Evolutionary conservation across 2,888 invertebrate genomes (phyloP).

Genomic region (Halictus ligatus): DNA sequence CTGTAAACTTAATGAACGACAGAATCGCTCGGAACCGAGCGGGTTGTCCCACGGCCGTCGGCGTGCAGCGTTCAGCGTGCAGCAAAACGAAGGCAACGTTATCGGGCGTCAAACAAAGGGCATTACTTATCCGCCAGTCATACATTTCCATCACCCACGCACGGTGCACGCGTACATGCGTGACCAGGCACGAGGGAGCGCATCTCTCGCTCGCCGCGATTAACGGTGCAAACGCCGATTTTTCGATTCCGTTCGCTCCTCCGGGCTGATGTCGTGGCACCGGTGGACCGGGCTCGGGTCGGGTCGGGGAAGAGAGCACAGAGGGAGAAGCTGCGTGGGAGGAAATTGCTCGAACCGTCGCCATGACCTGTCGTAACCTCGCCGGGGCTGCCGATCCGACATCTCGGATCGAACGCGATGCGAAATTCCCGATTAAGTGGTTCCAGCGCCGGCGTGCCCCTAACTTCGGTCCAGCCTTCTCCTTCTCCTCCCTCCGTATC

Average conservation of each 20-base stretch:
- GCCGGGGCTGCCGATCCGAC: conserved; percentile 66
- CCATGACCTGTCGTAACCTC: conserved; percentile 75
- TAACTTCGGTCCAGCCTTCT: conserved; percentile 30
- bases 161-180: conserved; percentile 59
- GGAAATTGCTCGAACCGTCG: conserved; percentile 72
- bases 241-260: conserved; percentile 64
- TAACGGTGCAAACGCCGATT: conserved; percentile 67
- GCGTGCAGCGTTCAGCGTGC: background rate
- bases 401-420: conserved; percentile 74
- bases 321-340: conserved; percentile 69
- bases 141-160: conserved; percentile 67
- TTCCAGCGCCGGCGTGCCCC: conserved; percentile 50
- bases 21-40: conserved; percentile 36
- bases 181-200: conserved; percentile 56
- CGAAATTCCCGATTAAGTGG: conserved; percentile 72
- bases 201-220: conserved; percentile 61
- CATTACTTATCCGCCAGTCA: conserved; percentile 63
- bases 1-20: conserved; percentile 47
- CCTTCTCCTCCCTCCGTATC: conserved; percentile 24
- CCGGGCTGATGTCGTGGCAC: background rate
- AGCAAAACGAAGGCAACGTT: conserved; percentile 31
- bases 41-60: conserved; percentile 8
- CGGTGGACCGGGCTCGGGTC: background rate
- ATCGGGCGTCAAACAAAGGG: conserved; percentile 62
- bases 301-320: background rate